Base-by-base conservation (phyloP, 2,888 invertebrate genomes). In the Anthrax anthrax region DNA sequence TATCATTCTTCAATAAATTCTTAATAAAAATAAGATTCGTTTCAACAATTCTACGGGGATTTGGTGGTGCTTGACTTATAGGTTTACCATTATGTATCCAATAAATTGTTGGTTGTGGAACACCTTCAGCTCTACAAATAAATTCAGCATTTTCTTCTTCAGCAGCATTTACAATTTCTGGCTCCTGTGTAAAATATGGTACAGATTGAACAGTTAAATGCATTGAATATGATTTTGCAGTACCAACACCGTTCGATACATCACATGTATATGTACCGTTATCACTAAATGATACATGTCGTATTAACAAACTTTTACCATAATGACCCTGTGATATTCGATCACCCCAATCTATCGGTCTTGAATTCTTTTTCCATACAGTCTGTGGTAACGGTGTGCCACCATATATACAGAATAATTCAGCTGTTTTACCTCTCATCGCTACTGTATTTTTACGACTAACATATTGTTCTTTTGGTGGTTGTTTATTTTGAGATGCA, bases 71-170 rank as follows among this genome's bases (percentile, higher is more conserved):
- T 60, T 86, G 77, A 38, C 70, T 65, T 46, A 91, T 84, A 3
- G 89, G 90, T 62, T 80, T 80, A 41, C 97, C 96, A 70, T 98
- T 96, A 70, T 94, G 84, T 53, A 92, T 91, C 97, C 97, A 98
- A 54, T 85, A 80, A 56, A 95, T 88, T 57, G 84, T 80, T 0
- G 97, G 97, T 52, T 82, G 79, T 0, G 98, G 98, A 6, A 82
- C 81, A 47, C 95, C 97, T 42, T 77, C 79, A 0, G 96, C 97
- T 56, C 81, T 78, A 67, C 98, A 98, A 47, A 73, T 72, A 62
- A 98, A 89, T 58, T 79, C 80, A 0, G 87, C 86, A 0, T 80
- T 81, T 67, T 94, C 94, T 49, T 87, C 92, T 67, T 96, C 95
- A 10, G 95, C 89, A 23, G 82, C 81, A 61, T 86, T 89, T 50